Conservation (phyloP, 2,888 invertebrate genomes). For the Hofmannophila pseudospretella region DNA sequence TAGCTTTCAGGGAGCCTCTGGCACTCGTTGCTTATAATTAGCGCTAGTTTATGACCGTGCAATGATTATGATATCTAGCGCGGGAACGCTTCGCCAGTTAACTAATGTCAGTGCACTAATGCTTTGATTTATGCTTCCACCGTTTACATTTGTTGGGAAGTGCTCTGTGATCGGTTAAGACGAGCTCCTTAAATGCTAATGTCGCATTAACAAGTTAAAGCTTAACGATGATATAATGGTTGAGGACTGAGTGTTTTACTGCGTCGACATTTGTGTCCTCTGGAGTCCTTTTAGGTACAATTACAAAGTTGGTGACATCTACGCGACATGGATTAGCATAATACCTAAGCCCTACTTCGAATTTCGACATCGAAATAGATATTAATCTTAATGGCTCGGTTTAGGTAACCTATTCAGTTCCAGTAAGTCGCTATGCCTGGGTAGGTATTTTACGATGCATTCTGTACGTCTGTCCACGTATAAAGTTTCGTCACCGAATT, state of each 20-base stretch:
- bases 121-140: slow-evolving; percentile 48
- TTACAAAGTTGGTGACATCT: background rate
- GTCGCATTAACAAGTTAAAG: slow-evolving; percentile 33
- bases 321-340: background rate
- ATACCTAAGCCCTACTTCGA: background rate
- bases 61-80: slow-evolving; percentile 45
- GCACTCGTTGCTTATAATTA: slow-evolving; percentile 27
- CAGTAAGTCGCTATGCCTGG: background rate
- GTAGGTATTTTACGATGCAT: background rate
- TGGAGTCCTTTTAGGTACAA: background rate
- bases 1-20: slow-evolving; percentile 40
- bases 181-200: slow-evolving; percentile 39
- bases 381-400: background rate
- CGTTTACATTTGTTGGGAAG: slow-evolving; percentile 32
- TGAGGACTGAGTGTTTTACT: background rate
- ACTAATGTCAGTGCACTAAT: slow-evolving; percentile 43
- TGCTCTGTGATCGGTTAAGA: slow-evolving; percentile 32
- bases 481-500: slow-evolving; percentile 12
- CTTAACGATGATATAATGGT: slow-evolving; percentile 27
- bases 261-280: background rate
- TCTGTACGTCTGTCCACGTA: background rate
- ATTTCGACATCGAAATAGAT: background rate
- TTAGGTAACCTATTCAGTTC: background rate
- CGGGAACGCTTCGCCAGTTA: slow-evolving; percentile 33
- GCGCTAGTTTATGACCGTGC: slow-evolving; percentile 31